Conservation (phyloP, 2,888 invertebrate genomes). For the Nineta flava region DNA sequence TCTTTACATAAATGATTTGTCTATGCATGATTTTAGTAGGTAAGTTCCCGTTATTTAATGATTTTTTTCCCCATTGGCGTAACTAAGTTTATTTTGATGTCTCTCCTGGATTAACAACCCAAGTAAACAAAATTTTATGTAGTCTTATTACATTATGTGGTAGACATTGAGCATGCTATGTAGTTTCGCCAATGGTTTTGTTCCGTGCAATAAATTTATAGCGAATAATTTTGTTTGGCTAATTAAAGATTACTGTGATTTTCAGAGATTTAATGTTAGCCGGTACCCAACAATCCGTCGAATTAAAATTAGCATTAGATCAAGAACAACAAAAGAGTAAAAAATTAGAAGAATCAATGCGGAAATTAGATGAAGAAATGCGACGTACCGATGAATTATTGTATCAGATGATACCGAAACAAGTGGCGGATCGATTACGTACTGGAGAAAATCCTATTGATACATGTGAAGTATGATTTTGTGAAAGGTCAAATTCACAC, state of each 20-base stretch:
- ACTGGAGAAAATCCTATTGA: conserved; percentile 92
- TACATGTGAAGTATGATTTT: conserved; percentile 71
- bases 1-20: conserved; percentile 91
- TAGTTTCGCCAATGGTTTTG: no score
- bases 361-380: conserved; percentile 91
- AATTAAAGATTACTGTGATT: conserved; percentile 6
- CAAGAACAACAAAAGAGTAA: conserved; percentile 95
- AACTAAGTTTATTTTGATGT: background rate
- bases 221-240: no score
- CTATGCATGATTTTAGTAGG: conserved; percentile 99
- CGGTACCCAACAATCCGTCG: conserved; percentile 94
- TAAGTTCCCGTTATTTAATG: conserved; percentile 21
- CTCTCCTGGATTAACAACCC: background rate
- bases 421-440: conserved; percentile 84
- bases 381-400: conserved; percentile 84
- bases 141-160: background rate
- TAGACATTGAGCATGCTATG: no score
- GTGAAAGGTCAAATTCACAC: background rate
- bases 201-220: no score
- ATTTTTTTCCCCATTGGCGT: background rate
- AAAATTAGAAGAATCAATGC: conserved; percentile 91
- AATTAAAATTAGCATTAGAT: conserved; percentile 85
- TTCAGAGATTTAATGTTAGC: conserved; percentile 86
- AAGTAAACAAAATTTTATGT: background rate
- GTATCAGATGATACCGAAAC: conserved; percentile 98